phyloP scores from a whole-genome alignment of 2,113 vertebrate genomes.

The Chaetops frenatus region DNA sequence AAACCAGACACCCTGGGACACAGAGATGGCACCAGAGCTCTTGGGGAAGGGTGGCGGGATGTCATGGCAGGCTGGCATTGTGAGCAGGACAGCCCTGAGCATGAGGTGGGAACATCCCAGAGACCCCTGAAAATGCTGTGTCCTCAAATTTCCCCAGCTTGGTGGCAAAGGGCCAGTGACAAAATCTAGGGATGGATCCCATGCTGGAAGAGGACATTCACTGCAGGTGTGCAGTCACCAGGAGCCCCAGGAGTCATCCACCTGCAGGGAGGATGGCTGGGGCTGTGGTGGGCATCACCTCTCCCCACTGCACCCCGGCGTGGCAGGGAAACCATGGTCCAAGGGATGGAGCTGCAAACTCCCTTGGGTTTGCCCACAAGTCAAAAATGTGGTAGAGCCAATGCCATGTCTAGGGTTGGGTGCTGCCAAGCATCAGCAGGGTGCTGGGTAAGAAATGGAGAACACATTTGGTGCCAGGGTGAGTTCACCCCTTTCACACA shows the following conservation, averaged over 20 bases:
- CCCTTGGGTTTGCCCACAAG: neutral
- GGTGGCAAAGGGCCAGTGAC: neutral
- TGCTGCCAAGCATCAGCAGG: neutral
- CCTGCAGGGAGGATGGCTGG: neutral
- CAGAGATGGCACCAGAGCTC: neutral
- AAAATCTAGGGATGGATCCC: neutral
- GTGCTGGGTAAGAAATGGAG: neutral
- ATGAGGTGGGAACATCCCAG: neutral
- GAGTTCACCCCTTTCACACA: neutral
- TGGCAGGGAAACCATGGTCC: neutral
- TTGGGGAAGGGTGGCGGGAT: neutral
- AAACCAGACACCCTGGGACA: neutral
- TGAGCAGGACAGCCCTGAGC: neutral
- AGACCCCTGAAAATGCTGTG: neutral
- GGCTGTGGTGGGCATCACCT: neutral
- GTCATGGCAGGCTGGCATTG: rapidly evolving
- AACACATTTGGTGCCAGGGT: rapidly evolving
- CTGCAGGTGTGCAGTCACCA: neutral
- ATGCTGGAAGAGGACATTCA: rapidly evolving
- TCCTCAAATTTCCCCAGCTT: neutral
- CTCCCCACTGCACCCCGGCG: neutral
- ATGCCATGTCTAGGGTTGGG: neutral
- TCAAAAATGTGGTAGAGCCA: neutral
- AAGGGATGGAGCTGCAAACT: rapidly evolving
- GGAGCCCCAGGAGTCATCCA: neutral